Conservation (phyloP, 2,113 vertebrate species). For the Eolophus roseicapilla region DNA sequence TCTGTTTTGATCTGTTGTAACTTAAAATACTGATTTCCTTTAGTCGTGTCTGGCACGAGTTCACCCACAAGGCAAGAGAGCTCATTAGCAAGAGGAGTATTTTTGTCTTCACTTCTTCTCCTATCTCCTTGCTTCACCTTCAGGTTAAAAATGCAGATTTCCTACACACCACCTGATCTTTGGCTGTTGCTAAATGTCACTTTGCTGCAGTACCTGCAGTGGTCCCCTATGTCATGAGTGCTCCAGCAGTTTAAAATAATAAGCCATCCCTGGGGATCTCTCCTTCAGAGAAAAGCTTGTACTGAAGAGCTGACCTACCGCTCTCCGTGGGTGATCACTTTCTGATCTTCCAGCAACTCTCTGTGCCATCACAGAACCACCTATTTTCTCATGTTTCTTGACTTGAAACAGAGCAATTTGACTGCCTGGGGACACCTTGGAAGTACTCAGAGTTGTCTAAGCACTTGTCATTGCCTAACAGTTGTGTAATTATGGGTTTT, state of each 20-base stretch:
- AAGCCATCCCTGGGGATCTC: not conserved
- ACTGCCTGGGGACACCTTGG: not conserved
- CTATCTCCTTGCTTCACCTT: slow-evolving; percentile 26
- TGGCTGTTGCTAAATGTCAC: not conserved
- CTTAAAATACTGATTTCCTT: not conserved
- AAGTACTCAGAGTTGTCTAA: slow-evolving; percentile 1
- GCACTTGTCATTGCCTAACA: not conserved
- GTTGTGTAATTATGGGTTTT: slow-evolving; percentile 30
- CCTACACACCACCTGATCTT: not conserved
- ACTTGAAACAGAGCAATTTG: not conserved
- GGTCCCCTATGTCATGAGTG: not conserved
- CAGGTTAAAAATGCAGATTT: not conserved
- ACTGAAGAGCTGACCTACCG: not conserved
- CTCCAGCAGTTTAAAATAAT: not conserved
- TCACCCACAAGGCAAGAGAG: not conserved
- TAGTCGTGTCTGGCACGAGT: not conserved
- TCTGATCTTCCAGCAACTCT: not conserved
- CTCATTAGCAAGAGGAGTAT: not conserved
- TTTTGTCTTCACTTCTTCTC: not conserved
- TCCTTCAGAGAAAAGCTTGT: not conserved
- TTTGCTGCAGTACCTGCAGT: not conserved
- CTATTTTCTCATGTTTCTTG: not conserved
- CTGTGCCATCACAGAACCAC: not conserved
- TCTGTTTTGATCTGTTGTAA: slow-evolving; percentile 3
- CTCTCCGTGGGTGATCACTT: not conserved